phyloP scores from a whole-genome alignment of 2,113 vertebrate species.

The Entomyzon cyanotis region DNA sequence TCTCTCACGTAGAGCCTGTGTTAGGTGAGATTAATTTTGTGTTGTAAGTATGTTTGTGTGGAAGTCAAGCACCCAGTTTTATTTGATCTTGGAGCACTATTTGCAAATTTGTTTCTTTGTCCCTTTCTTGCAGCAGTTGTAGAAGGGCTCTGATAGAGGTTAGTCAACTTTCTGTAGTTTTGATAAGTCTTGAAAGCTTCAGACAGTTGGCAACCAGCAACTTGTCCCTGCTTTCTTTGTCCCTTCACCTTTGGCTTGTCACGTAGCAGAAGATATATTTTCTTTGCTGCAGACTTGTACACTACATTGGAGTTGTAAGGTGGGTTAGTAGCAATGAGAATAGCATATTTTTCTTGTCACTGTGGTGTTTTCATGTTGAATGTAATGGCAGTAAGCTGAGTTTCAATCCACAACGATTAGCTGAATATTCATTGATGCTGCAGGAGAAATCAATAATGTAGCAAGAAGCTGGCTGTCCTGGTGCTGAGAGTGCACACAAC shows the following conservation, averaged over 20 bases:
- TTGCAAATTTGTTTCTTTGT: neutral
- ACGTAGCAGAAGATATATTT: neutral
- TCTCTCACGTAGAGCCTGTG: neutral
- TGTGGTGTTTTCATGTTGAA: neutral
- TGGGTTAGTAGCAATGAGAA: neutral
- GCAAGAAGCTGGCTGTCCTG: neutral
- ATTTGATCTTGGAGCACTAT: neutral
- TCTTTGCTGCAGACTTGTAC: neutral
- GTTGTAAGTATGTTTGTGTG: neutral
- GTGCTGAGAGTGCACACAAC: neutral
- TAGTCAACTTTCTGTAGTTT: neutral
- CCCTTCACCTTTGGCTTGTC: constrained; percentile 19
- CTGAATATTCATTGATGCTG: neutral
- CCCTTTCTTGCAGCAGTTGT: neutral
- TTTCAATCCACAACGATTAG: neutral
- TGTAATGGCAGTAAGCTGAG: neutral
- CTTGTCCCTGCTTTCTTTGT: neutral
- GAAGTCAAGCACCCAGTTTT: neutral
- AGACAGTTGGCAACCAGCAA: neutral
- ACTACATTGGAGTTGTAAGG: neutral
- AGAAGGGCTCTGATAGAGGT: neutral
- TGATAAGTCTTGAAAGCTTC: neutral
- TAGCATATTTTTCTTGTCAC: neutral
- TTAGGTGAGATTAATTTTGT: constrained; percentile 3
- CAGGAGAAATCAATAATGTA: neutral